Base-by-base conservation (phyloP, 37 sponge, comb jelly and placozoan species). In the Chondrosia reniformis region DNA sequence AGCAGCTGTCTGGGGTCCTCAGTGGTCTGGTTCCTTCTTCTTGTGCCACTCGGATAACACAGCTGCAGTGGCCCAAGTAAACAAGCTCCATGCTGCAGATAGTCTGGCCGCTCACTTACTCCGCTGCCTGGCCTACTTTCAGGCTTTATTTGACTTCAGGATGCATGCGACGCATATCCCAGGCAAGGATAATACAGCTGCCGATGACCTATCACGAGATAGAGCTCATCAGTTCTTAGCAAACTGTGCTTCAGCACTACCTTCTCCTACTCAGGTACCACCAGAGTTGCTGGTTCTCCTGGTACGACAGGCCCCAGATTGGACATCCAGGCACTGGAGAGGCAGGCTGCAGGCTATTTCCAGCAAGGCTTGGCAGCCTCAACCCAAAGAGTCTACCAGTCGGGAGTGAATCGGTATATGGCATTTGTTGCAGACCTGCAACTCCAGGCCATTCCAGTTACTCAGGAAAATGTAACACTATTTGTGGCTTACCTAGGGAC, bases 81-180 rank as follows among this genome's bases (percentile, higher is more conserved):
- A 62, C 49, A 25, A 41, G 33, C 77, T 69, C 22, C n/a, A 40
- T 17, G n/a, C 49, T 25, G 67, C 39, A 33, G 76, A 83, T 43
- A 33, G 19, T 2, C n/a, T 27, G 30, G 49, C 59, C 27, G 80
- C 84, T 84, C 76, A 83, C 38, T 71, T 88, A 28, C 6, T 83
- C 46, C 62, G 89, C 40, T 81, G 63, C 45, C 55, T 84, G 21
- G 79, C 66, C 81, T 83, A n/a, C n/a, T n/a, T n/a, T n/a, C n/a
- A n/a, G n/a, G n/a, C n/a, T n/a, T n/a, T n/a, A n/a, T 56, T 28
- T 56, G 58, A 56, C 58, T 56, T 24, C 58, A 24, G 7, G 7
- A 6, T 56, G 2, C n/a, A 28, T 28, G 58, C 58, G 27, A 56
- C 27, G 3, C 58, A 56, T 6, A 28, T 56, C 4, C 27, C 58